Evolutionary conservation across 2,797 vertebrate genomes (phyloP).

Genomic region (Buceros bicornis): DNA sequence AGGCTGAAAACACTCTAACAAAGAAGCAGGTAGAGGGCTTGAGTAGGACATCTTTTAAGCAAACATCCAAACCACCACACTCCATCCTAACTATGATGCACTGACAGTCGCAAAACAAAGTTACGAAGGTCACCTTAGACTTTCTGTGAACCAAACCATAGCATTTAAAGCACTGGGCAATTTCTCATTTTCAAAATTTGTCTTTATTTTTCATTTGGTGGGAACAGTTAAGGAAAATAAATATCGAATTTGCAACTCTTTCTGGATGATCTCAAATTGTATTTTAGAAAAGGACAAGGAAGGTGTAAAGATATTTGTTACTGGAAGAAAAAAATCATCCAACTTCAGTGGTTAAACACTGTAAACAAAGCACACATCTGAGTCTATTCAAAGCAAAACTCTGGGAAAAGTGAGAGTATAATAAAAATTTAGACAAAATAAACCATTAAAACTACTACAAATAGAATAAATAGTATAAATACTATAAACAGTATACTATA

Average conservation of each 20-base stretch:
- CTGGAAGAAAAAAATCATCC: neutral
- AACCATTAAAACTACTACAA: slow-evolving; percentile 49
- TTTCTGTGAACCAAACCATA: neutral
- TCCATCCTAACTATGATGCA: neutral
- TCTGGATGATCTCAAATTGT: neutral
- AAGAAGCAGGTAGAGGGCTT: neutral
- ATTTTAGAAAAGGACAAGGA: neutral
- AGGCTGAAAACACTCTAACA: neutral
- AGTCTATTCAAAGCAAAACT: slow-evolving; percentile 46
- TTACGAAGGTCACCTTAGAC: neutral
- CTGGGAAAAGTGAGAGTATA: slow-evolving; percentile 49
- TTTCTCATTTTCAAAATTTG: neutral
- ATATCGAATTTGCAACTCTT: neutral
- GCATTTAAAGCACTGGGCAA: neutral
- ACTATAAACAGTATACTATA: neutral
- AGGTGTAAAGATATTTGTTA: neutral
- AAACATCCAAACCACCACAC: neutral
- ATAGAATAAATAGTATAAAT: too few relatives aligned
- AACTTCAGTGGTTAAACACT: neutral
- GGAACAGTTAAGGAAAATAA: neutral
- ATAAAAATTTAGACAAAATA: slow-evolving; percentile 66
- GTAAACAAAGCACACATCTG: slow-evolving; percentile 4
- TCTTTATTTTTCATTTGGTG: neutral
- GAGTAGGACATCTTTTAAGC: neutral
- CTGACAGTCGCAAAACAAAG: neutral